Evolutionary conservation across 2,888 invertebrate genomes (phyloP).

Genomic region (Trichogramma dendrolimi): DNA sequence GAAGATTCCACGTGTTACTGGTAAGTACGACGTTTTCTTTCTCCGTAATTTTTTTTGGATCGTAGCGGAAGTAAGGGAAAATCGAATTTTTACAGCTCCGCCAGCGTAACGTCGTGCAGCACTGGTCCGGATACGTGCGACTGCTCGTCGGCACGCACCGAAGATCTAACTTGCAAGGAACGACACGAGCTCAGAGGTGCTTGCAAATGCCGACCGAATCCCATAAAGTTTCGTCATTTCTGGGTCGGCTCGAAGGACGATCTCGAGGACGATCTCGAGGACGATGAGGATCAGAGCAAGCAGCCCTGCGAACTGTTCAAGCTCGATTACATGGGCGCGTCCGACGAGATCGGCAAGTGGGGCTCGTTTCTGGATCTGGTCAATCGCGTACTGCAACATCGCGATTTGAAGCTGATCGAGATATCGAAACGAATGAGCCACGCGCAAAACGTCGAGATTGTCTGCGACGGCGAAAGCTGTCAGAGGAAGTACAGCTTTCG

Average conservation of each 20-base stretch:
- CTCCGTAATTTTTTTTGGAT: too few species aligned
- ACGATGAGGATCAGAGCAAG: too few species aligned
- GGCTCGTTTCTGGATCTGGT: slow-evolving; percentile 29
- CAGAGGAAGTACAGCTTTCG: slow-evolving; percentile 25
- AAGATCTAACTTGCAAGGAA: too few species aligned
- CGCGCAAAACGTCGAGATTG: neutral
- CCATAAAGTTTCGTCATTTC: slow-evolving; percentile 14
- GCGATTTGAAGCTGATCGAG: slow-evolving; percentile 7
- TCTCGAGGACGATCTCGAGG: neutral
- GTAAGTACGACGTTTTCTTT: too few species aligned
- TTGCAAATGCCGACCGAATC: neutral
- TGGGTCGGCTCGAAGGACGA: neutral
- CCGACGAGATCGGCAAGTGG: slow-evolving; percentile 33
- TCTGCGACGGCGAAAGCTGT: slow-evolving; percentile 8
- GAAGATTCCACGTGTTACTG: too few species aligned
- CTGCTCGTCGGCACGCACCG: too few species aligned
- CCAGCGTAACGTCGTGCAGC: too few species aligned
- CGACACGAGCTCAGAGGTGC: neutral
- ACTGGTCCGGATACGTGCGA: too few species aligned
- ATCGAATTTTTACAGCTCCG: too few species aligned
- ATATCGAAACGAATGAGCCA: neutral
- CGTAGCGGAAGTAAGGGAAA: too few species aligned
- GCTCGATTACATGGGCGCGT: slow-evolving; percentile 28
- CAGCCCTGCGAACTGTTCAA: slow-evolving; percentile 14
- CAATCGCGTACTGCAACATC: slow-evolving; percentile 23